A percentile compares a stretch with the other conserved stretches of the same genome.
phyloP scores from a whole-genome alignment of 2,888 invertebrate species.

The Galeopsomyia nigrocyanea region DNA sequence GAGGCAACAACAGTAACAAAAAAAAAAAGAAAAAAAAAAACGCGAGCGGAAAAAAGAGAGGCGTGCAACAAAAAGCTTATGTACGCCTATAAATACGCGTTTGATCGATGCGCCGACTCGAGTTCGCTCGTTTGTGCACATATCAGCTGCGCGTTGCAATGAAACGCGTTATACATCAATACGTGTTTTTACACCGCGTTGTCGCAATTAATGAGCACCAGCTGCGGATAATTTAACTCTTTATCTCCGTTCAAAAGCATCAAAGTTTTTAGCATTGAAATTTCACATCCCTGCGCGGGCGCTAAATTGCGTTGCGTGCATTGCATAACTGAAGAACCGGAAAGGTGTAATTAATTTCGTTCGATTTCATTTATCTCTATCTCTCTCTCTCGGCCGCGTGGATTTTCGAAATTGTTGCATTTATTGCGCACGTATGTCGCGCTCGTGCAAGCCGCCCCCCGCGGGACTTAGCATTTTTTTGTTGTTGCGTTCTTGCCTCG shows the following conservation, averaged over 20 bases:
- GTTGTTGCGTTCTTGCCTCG: neutral
- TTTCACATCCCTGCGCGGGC: neutral
- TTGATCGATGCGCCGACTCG: constrained; percentile 57
- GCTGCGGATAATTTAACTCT: too few species aligned
- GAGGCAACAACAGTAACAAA: too few species aligned
- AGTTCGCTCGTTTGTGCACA: neutral
- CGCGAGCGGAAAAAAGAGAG: too few species aligned
- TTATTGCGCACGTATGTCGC: neutral
- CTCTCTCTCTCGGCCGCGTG: neutral
- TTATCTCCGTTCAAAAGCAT: constrained; percentile 17
- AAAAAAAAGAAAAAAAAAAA: neutral
- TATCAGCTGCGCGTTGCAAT: neutral
- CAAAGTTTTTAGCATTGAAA: constrained; percentile 37
- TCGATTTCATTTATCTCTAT: constrained; percentile 5
- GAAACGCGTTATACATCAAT: neutral
- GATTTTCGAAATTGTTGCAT: constrained; percentile 16
- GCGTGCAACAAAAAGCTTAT: constrained; percentile 25
- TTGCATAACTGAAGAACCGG: neutral
- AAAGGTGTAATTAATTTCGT: constrained; percentile 37
- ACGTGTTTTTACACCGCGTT: neutral
- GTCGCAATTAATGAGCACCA: too few species aligned
- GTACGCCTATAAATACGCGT: constrained; percentile 47
- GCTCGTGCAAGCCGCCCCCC: neutral
- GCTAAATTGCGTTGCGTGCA: neutral
- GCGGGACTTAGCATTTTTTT: neutral